Evolutionary conservation across 2,888 invertebrate species (phyloP).

Genomic region (Loripinus fragilis): DNA sequence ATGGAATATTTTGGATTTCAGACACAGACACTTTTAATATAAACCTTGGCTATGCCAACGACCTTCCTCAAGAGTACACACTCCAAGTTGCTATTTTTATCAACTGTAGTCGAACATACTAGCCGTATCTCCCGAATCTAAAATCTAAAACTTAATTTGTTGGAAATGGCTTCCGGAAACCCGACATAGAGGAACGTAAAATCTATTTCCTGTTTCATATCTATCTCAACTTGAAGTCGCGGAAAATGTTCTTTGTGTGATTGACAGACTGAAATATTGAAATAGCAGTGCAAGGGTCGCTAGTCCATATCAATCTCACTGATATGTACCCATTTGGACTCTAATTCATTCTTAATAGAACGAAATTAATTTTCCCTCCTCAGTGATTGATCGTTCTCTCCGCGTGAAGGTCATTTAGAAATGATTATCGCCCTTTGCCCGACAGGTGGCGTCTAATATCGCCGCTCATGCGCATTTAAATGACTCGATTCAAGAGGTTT

Average conservation of each 20-base stretch:
- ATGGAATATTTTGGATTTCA: no score
- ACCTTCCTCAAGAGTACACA: no score
- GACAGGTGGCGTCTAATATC: slow-evolving; percentile 53
- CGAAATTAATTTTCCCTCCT: slow-evolving; percentile 63
- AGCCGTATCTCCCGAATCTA: no score
- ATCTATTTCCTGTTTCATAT: slow-evolving; percentile 16
- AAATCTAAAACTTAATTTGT: background rate
- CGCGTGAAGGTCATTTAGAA: slow-evolving; percentile 53
- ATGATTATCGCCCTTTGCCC: slow-evolving; percentile 62
- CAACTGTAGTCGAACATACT: no score
- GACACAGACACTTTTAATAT: no score
- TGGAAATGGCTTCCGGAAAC: background rate
- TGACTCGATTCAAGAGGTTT: slow-evolving; percentile 10
- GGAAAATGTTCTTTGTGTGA: slow-evolving; percentile 43
- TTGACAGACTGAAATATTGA: slow-evolving; percentile 59
- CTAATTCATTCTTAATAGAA: slow-evolving; percentile 67
- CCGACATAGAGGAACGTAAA: background rate
- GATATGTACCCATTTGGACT: slow-evolving; percentile 63
- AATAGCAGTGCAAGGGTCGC: slow-evolving; percentile 48
- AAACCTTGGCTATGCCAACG: no score
- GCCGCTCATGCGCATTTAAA: slow-evolving; percentile 21
- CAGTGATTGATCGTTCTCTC: slow-evolving; percentile 60
- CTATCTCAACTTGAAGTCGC: slow-evolving; percentile 16
- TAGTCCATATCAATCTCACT: slow-evolving; percentile 55
- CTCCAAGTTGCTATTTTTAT: no score